These are phyloP conservation scores for Alviniconcha strummeri DNA, from an alignment of 2,888 invertebrate species.

Conservation along the genomic window DNA sequence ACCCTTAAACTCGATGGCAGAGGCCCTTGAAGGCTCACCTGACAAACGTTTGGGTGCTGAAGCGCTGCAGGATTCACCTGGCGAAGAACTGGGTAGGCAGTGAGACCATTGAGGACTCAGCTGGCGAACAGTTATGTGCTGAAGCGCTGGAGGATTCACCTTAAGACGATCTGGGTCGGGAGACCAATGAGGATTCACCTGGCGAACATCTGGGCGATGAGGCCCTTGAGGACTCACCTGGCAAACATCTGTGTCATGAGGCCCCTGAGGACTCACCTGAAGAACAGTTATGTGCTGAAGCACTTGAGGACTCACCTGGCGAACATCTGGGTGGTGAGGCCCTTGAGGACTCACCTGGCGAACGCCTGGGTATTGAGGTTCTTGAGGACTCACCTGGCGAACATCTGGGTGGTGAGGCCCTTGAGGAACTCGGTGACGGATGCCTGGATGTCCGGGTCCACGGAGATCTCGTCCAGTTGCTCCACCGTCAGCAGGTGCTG, in stretches of 20 bases:
- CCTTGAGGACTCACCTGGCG: slow-evolving; percentile 53
- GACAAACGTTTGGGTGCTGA: too few relatives aligned
- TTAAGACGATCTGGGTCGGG: not conserved
- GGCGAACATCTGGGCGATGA: too few relatives aligned
- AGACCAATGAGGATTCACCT: too few relatives aligned
- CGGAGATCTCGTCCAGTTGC: slow-evolving; percentile 47
- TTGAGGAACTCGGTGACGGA: slow-evolving; percentile 56
- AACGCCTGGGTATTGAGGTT: slow-evolving; percentile 57
- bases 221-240: not conserved
- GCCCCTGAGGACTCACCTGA: slow-evolving; percentile 25
- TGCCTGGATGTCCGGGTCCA: slow-evolving; percentile 58
- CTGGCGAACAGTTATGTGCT: too few relatives aligned
- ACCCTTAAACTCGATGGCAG: too few relatives aligned
- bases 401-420: slow-evolving; percentile 37
- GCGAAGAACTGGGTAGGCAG: too few relatives aligned
- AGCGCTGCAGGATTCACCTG: too few relatives aligned
- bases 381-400: slow-evolving; percentile 40
- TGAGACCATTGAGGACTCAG: too few relatives aligned
- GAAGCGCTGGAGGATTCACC: not conserved
- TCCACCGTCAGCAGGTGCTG: slow-evolving; percentile 51
- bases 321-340: slow-evolving; percentile 35
- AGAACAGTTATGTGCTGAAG: too few relatives aligned
- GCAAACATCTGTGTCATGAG: slow-evolving; percentile 34
- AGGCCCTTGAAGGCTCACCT: too few relatives aligned
- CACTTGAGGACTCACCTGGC: slow-evolving; percentile 3